A percentile compares a stretch with the other conserved stretches of the same genome.
These are phyloP conservation scores for Alethe diademata DNA, from an alignment of 2,113 vertebrate species.

Conservation along the genomic window DNA sequence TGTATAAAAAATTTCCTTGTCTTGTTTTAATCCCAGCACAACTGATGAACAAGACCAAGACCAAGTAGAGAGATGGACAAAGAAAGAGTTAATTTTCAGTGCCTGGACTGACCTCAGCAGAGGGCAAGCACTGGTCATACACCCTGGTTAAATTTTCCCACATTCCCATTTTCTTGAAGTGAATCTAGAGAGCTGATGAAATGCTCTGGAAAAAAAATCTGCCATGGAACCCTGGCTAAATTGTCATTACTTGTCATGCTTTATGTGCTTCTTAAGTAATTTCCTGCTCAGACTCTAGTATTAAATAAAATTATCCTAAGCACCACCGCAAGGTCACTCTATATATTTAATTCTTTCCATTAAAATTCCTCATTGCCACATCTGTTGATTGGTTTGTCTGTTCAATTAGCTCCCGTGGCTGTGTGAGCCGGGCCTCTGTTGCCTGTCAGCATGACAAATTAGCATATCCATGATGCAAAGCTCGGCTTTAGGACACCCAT, in stretches of 20 bases:
- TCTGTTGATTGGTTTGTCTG: conserved; percentile 21
- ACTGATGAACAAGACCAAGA: neutral
- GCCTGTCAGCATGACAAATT: conserved; percentile 17
- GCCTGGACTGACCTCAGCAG: neutral
- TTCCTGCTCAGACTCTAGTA: neutral
- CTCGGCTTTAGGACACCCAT: neutral
- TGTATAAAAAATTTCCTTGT: neutral
- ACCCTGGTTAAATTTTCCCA: neutral
- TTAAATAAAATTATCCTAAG: neutral
- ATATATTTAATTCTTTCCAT: neutral
- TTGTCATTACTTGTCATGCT: neutral
- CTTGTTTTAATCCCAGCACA: neutral
- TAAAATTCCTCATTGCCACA: neutral
- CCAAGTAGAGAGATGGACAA: neutral
- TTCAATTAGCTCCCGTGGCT: conserved; percentile 2
- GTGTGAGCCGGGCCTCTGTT: neutral
- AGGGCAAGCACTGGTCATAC: neutral
- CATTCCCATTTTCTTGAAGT: neutral
- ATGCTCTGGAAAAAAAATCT: neutral
- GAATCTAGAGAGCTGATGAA: neutral
- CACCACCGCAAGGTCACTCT: neutral
- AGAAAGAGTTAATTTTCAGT: neutral
- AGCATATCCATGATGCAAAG: neutral
- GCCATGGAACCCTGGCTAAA: neutral
- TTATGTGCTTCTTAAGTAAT: neutral